These are phyloP conservation scores for Lycaon pictus DNA, from an alignment of 2,113 vertebrate genomes.

Conservation along the genomic window DNA sequence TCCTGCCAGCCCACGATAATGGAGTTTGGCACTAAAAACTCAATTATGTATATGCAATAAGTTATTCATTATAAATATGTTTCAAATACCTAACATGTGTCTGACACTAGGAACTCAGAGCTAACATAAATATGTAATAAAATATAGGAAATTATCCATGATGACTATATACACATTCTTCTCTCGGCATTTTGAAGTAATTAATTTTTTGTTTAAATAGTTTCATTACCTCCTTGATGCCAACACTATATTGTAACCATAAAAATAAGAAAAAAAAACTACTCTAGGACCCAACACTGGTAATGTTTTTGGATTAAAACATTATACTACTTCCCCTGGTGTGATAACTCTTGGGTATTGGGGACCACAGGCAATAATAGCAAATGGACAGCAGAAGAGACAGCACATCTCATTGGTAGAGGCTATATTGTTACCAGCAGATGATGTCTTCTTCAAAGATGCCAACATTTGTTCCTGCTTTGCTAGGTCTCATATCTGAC, in stretches of 20 bases:
- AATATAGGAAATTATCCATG: background rate
- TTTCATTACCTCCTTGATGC: background rate
- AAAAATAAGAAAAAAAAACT: background rate
- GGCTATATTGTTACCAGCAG: background rate
- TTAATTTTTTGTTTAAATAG: background rate
- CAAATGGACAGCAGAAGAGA: background rate
- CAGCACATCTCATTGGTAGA: accelerated
- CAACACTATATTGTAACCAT: background rate
- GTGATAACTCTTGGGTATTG: background rate
- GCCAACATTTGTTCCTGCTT: accelerated
- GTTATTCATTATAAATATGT: background rate
- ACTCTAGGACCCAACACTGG: too few relatives aligned
- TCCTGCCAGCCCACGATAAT: background rate
- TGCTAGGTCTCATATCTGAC: background rate
- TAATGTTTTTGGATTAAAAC: background rate
- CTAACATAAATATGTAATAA: background rate
- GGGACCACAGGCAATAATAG: background rate
- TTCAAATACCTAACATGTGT: background rate
- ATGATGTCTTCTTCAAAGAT: background rate
- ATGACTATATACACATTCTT: background rate
- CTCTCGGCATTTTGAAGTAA: background rate
- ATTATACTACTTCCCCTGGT: background rate
- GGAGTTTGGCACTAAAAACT: background rate
- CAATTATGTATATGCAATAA: background rate
- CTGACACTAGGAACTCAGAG: background rate